Base-by-base conservation (phyloP, 2,113 vertebrate genomes). In the Pollachius pollachius region DNA sequence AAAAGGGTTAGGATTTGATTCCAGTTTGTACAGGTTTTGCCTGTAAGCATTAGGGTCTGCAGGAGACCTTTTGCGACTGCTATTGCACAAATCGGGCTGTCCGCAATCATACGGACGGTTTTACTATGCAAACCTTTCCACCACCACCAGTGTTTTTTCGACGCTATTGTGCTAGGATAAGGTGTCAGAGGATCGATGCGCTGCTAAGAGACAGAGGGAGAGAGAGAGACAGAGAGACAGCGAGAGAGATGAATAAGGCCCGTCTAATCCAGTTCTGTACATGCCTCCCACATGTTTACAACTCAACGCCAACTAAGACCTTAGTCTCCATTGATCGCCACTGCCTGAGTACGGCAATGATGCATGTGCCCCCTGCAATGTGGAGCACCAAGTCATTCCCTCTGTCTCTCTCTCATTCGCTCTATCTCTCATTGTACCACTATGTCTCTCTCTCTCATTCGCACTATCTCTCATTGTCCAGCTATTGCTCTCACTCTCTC, bases 251-350 rank as follows among this genome's bases (percentile, higher is more conserved):
- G 41, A 48, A 48, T 48, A 48, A 48, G 4, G 41, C 75, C 52
- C 71, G 74, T 78, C 69, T 86, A 88, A 89, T 85, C 87, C 77
- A 86, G 83, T 80, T 64, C 68, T 84, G 88, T 84, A 85, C 77
- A 85, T 82, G 78, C 66, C 67, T 85, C 67, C 65, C 75, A 78
- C 73, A 70, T 75, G 68, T 72, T 75, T 64, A 52, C 78, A 65
- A 78, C 63, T 16, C 72, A 74, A 79, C 86, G 65, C 72, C 73
- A 65, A 69, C 68, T 7, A 62, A 69, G 62, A 64, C 80, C 80
- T 72, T 69, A 79, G 83, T 76, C 84, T 77, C 69, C 79, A 88
- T 87, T 87, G 83, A 90, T 85, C 83, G 67, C 57, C 0, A 4
- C 8, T 21, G 76, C 75, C 83, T 69, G 4, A 70, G 67, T 72